Conservation (phyloP, 2,888 invertebrate species). For the Syrphus vitripennis region DNA sequence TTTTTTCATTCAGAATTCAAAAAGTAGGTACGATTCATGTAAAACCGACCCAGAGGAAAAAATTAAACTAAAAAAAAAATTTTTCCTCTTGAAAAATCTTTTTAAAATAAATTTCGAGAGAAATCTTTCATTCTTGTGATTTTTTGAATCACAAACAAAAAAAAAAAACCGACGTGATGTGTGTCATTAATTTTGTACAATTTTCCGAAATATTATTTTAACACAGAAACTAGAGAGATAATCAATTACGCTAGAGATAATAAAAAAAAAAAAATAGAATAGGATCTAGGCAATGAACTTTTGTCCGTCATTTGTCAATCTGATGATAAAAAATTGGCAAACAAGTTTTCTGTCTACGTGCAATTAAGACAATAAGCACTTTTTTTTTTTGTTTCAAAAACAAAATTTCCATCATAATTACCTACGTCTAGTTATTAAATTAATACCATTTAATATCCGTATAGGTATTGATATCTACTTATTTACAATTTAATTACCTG, state of each 20-base stretch:
- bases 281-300: too few species aligned
- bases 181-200: not conserved
- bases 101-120: not conserved
- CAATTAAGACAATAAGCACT: not conserved
- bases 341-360: not conserved
- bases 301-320: constrained; percentile 6
- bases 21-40: not conserved
- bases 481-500: not conserved
- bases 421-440: not conserved
- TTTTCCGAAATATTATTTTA: not conserved
- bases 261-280: not conserved
- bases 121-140: not conserved
- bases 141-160: not conserved
- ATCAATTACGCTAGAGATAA: not conserved
- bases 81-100: not conserved
- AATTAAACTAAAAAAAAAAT: not conserved
- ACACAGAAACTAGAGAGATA: not conserved
- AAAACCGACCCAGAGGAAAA: not conserved
- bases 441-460: not conserved
- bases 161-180: not conserved
- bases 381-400: not conserved
- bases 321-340: not conserved
- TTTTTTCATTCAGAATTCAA: too few species aligned
- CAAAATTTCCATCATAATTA: constrained; percentile 3
- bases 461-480: not conserved